Evolutionary conservation across 2,888 invertebrate genomes (phyloP).

Genomic region (Lissonota sp.): DNA sequence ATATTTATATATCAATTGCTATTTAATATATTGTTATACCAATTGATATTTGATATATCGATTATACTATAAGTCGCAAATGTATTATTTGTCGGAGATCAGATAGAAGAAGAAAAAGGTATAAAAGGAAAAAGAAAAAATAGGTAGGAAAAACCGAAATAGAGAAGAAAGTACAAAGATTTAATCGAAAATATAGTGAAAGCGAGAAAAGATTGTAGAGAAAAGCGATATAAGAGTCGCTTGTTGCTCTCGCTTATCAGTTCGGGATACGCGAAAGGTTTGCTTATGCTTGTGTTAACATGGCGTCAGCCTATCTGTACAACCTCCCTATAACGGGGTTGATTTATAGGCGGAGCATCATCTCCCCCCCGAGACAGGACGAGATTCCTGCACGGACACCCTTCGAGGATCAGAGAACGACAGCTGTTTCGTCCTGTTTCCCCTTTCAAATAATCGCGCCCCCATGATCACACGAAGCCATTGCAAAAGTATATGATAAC

Average conservation of each 20-base stretch:
- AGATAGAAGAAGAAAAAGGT: background rate
- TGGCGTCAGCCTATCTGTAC: constrained; percentile 81
- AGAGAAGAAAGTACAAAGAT: background rate
- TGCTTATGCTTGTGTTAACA: constrained; percentile 82
- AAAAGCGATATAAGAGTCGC: constrained; percentile 56
- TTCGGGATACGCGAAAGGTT: constrained; percentile 77
- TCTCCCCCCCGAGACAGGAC: constrained; percentile 71
- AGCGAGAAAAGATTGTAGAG: background rate
- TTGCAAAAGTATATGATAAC: background rate
- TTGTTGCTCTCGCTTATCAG: constrained; percentile 78
- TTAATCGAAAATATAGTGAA: background rate
- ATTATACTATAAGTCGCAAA: too few species aligned
- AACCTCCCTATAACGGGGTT: constrained; percentile 72
- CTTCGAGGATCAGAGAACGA: constrained; percentile 19
- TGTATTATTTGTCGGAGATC: too few species aligned
- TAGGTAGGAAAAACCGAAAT: background rate
- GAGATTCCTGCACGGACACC: constrained; percentile 76
- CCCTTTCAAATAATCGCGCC: constrained; percentile 21
- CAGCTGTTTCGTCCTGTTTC: constrained; percentile 64
- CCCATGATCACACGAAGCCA: constrained; percentile 24
- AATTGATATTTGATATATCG: too few species aligned
- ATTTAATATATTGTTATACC: too few species aligned
- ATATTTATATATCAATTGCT: too few species aligned
- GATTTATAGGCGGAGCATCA: constrained; percentile 84
- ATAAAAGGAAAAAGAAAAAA: background rate